These are phyloP conservation scores for Apistogramma diplotaenia DNA, from an alignment of 2,113 vertebrate genomes.

Conservation along the genomic window DNA sequence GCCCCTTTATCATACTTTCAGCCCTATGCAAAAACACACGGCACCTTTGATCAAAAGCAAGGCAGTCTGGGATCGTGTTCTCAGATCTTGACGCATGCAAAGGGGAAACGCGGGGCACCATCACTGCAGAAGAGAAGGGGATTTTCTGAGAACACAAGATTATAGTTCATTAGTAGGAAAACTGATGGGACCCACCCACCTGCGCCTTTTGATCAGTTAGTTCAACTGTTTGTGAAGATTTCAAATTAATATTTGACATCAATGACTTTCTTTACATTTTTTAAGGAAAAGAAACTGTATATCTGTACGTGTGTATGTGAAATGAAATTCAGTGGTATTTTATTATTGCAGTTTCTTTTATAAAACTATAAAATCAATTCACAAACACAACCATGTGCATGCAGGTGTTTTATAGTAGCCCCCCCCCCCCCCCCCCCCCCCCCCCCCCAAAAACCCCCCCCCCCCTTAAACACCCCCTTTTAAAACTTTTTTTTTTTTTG, in stretches of 20 bases:
- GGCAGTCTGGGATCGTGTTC: conserved; percentile 51
- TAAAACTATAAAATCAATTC: background rate
- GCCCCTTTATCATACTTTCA: conserved; percentile 62
- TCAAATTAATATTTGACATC: background rate
- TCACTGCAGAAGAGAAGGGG: background rate
- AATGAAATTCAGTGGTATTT: background rate
- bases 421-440: background rate
- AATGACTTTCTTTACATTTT: background rate
- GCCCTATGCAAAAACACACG: conserved; percentile 50
- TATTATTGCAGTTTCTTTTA: background rate
- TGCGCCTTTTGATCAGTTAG: conserved; percentile 25
- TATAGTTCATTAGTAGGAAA: conserved; percentile 4
- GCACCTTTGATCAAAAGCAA: conserved; percentile 68
- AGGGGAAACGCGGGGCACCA: conserved; percentile 47
- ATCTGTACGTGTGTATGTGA: background rate
- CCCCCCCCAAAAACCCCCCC: conserved; percentile 26
- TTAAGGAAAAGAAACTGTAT: background rate
- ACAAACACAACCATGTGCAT: background rate
- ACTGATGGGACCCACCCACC: conserved; percentile 14
- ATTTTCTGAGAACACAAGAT: conserved; percentile 9
- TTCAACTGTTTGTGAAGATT: background rate
- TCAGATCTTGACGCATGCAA: conserved; percentile 50
- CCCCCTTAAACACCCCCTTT: too few species aligned
- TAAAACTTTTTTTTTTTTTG: too few species aligned
- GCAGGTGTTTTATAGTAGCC: conserved; percentile 25